phyloP scores from a whole-genome alignment of 2,888 invertebrate species.

The Mythimna pallens region DNA sequence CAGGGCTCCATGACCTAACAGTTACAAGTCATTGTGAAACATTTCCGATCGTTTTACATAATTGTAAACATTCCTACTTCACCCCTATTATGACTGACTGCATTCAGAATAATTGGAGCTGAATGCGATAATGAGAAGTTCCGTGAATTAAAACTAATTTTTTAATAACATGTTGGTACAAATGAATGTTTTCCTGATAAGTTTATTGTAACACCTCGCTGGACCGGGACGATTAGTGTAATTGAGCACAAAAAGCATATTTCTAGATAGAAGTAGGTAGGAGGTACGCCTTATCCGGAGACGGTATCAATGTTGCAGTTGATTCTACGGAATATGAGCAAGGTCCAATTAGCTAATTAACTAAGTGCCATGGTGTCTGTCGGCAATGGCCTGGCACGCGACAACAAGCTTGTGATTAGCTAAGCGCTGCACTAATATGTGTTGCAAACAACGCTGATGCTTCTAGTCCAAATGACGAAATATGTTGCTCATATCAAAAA shows the following conservation, averaged over 20 bases:
- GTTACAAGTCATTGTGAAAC: constrained; percentile 37
- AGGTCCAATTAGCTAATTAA: constrained; percentile 18
- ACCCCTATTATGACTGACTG: constrained; percentile 13
- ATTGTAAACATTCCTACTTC: constrained; percentile 19
- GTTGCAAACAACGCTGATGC: constrained; percentile 14
- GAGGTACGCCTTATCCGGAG: constrained; percentile 19
- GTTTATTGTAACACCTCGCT: constrained; percentile 23
- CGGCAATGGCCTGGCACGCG: constrained; percentile 30
- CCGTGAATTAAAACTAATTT: constrained; percentile 30
- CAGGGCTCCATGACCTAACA: constrained; percentile 27
- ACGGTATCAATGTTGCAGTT: constrained; percentile 24
- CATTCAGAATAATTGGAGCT: constrained; percentile 21
- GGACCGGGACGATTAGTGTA: constrained; percentile 15
- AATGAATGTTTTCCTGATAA: constrained; percentile 34
- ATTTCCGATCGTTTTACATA: constrained; percentile 26
- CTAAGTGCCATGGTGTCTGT: constrained; percentile 5
- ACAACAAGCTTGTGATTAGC: constrained; percentile 27
- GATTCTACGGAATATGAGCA: constrained; percentile 10
- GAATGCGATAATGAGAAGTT: constrained; percentile 32
- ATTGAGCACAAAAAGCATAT: constrained; percentile 9
- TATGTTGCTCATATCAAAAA: constrained; percentile 5
- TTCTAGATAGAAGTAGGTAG: neutral
- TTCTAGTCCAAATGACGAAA: constrained; percentile 5
- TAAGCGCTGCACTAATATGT: neutral
- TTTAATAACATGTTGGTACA: constrained; percentile 28